Conservation (phyloP, 2,888 invertebrate species). For the Neoitamus cyanurus region DNA sequence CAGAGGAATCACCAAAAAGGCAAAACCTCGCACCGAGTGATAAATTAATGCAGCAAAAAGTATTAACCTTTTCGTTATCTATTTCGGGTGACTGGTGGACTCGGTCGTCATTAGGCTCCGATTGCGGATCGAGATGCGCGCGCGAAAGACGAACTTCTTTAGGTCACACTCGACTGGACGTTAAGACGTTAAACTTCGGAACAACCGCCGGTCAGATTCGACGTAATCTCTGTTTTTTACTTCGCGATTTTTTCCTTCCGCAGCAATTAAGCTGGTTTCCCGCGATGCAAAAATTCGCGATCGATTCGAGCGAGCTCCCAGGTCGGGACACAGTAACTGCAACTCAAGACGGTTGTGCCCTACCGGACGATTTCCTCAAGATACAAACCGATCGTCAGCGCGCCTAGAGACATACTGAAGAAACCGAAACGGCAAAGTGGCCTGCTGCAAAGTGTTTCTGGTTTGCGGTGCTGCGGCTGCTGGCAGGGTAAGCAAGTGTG, state of each 20-base stretch:
- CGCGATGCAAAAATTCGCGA: background rate
- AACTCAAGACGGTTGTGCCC: background rate
- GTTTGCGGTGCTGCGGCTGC: slow-evolving; percentile 11
- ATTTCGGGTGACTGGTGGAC: background rate
- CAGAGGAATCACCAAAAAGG: background rate
- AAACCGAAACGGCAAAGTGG: slow-evolving; percentile 28
- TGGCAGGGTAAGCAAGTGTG: background rate
- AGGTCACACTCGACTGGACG: background rate
- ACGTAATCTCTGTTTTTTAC: background rate
- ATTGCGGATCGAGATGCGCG: slow-evolving; percentile 12
- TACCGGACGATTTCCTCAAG: slow-evolving; percentile 9
- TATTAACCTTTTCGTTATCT: slow-evolving; percentile 30
- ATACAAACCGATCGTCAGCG: slow-evolving; percentile 38
- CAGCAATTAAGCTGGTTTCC: background rate
- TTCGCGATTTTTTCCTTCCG: background rate
- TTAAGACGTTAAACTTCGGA: background rate
- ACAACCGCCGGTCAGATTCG: background rate
- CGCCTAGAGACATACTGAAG: slow-evolving; percentile 46
- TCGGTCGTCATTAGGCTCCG: background rate
- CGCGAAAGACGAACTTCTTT: background rate
- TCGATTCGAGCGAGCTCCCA: background rate
- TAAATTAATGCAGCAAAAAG: background rate
- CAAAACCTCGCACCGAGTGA: background rate
- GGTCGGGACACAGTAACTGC: background rate
- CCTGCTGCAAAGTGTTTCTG: slow-evolving; percentile 15